Conservation (phyloP, 2,113 vertebrate genomes). For the Puntigrus tetrazona region DNA sequence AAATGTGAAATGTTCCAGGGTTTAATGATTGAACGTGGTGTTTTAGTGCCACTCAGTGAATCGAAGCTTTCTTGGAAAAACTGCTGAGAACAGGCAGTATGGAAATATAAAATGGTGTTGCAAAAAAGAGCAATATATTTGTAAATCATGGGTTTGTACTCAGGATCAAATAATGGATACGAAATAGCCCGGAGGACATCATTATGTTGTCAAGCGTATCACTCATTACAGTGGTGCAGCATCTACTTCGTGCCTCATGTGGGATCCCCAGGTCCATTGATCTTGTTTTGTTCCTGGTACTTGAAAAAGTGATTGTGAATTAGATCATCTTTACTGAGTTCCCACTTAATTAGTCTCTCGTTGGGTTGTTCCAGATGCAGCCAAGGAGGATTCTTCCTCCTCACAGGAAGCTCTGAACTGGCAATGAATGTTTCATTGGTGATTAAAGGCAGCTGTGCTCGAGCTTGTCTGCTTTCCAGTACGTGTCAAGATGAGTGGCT, state of each 20-base stretch:
- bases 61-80: too few species aligned
- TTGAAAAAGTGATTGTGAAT: neutral
- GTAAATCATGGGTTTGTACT: neutral
- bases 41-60: too few species aligned
- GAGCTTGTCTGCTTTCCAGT: neutral
- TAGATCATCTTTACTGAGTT: neutral
- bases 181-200: too few species aligned
- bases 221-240: neutral
- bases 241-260: neutral
- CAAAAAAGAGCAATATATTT: too few species aligned
- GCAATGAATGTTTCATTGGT: neutral
- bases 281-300: neutral
- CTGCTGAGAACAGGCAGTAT: too few species aligned
- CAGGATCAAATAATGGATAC: neutral
- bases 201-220: neutral
- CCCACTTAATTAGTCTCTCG: neutral
- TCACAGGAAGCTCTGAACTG: neutral
- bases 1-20: too few species aligned
- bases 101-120: too few species aligned
- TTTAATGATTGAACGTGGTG: too few species aligned
- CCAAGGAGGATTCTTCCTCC: neutral
- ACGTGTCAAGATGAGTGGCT: neutral
- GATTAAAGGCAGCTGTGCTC: constrained; percentile 14
- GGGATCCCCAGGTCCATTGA: neutral
- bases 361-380: neutral